Evolutionary conservation across 2,797 vertebrate species (phyloP), one percentile per base, ranked within the genome.

Genomic region (Salarias fasciatus): DNA sequence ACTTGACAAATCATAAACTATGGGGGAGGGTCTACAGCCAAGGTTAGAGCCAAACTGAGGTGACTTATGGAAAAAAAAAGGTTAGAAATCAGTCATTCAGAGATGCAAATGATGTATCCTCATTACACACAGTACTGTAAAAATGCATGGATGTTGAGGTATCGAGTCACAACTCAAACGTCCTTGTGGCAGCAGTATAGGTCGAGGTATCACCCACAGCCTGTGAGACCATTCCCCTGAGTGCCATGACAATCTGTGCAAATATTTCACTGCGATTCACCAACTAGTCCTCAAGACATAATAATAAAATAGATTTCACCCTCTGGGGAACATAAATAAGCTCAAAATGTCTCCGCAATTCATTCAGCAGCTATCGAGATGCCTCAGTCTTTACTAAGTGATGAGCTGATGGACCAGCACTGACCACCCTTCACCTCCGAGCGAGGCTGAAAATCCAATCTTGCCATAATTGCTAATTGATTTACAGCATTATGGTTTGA

Each of bases 401-500:
- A 6, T 43, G 14, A 4, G 13, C 41, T 43, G 13, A 43, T 13
- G 5, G 41, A 18, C 41, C 41, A 43, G 9, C 14, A 18, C 8
- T 15, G 40, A 45, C 15, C 18, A 35, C 24, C 12, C 13, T 28
- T 24, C 4, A 31, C 6, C 7, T 43, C 40, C 48, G 36, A 35
- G 40, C 1, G 18, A 8, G 13, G 48, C 48, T 61, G 11, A 6
- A 37, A 43, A 44, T 61, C 40, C 40, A 60, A 43, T 50, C 14
- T 13, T 36, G 6, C 33, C 9, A 43, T 61, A 50, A 57, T 46
- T 47, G 43, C 43, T 57, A 57, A 57, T 29, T 57, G 54, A 57
- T 37, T 38, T 29, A 47, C 12, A 57, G n/a, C 31, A 30, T 36
- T 38, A 38, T 30, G 18, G 18, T 46, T 46, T 37, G 36, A 44